These are phyloP conservation scores for Scolanthus callimorphus DNA, from an alignment of 92 coral and sea anemone genomes.

Conservation along the genomic window DNA sequence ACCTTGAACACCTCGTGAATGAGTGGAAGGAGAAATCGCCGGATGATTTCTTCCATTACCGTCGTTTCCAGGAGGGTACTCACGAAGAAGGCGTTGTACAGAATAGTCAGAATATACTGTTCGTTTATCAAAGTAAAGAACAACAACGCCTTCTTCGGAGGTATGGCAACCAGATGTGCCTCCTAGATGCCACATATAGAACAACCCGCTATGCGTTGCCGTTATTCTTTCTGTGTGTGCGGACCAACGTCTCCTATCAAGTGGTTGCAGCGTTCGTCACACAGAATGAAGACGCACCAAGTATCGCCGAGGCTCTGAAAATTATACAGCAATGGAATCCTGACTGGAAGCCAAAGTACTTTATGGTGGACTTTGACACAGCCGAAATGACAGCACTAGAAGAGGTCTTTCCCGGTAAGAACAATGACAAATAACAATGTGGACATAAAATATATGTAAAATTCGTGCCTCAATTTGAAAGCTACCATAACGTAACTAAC, in stretches of 20 bases:
- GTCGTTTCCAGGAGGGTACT: background rate
- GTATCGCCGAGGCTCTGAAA: no score
- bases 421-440: background rate
- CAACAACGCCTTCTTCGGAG: background rate
- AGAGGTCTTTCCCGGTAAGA: slow-evolving; percentile 11
- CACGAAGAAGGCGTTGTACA: background rate
- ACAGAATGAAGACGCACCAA: no score
- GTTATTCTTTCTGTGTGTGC: no score
- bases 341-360: slow-evolving; percentile 10
- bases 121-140: background rate
- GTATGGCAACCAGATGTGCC: slow-evolving; percentile 4
- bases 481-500: no score
- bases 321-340: no score
- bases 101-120: background rate
- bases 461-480: no score
- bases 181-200: no score
- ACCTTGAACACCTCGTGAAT: slow-evolving; percentile 10
- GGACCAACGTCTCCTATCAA: background rate
- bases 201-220: background rate
- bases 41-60: background rate
- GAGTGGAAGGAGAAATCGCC: slow-evolving; percentile 6
- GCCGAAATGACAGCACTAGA: slow-evolving; percentile 18
- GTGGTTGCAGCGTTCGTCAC: no score
- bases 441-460: no score
- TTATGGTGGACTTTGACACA: slow-evolving; percentile 12